Percentiles rank a stretch among this genome's conserved stretches.
phyloP scores from a whole-genome alignment of 2,113 vertebrate species.

The Leucopsar rothschildi region DNA sequence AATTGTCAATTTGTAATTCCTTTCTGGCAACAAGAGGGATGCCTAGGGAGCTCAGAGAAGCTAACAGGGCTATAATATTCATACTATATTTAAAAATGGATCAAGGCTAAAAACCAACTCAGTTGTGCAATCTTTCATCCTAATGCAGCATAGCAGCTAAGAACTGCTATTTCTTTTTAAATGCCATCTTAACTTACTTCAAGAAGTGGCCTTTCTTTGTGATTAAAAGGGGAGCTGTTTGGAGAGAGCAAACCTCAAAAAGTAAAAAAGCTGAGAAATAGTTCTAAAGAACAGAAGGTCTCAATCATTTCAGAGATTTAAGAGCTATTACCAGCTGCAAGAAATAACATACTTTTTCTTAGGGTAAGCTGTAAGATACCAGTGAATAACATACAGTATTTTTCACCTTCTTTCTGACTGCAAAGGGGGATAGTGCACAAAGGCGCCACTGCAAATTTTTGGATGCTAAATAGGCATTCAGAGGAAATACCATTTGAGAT shows the following conservation, averaged over 20 bases:
- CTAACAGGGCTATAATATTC: conserved; percentile 24
- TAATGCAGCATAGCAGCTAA: neutral
- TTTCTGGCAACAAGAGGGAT: conserved; percentile 8
- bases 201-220: neutral
- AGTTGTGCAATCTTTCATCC: conserved; percentile 1
- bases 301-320: neutral
- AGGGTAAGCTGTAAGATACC: neutral
- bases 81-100: conserved; percentile 44
- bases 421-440: neutral
- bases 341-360: neutral
- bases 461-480: neutral
- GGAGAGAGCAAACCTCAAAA: neutral
- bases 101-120: conserved; percentile 36
- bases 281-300: neutral
- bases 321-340: neutral
- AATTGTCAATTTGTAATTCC: conserved; percentile 11
- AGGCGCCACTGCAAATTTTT: neutral
- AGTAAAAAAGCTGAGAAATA: neutral
- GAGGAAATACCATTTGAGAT: neutral
- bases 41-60: conserved; percentile 27
- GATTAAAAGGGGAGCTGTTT: neutral
- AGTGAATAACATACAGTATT: neutral
- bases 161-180: neutral
- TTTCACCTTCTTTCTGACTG: neutral
- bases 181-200: neutral